These are phyloP conservation scores for Centruroides sculpturatus DNA, from an alignment of 1,140 invertebrate species.

Conservation along the genomic window DNA sequence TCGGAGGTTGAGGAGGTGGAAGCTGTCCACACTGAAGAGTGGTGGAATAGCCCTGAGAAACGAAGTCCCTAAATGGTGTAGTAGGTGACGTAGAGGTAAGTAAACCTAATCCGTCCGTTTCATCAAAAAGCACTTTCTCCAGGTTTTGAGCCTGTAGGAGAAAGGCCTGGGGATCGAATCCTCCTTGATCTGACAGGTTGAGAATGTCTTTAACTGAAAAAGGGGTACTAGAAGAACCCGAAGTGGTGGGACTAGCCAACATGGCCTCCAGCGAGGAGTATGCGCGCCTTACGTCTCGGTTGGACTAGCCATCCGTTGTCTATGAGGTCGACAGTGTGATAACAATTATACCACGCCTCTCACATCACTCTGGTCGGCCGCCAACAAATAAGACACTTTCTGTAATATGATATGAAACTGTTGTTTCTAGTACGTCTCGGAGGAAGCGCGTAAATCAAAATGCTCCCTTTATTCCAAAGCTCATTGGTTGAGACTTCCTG, in stretches of 20 bases:
- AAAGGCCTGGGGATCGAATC: slow-evolving; percentile 14
- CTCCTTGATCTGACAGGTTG: slow-evolving; percentile 23
- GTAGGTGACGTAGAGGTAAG: background rate
- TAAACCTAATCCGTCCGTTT: slow-evolving; percentile 6
- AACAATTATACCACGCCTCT: too few relatives aligned
- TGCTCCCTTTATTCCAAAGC: too few relatives aligned
- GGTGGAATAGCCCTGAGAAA: background rate
- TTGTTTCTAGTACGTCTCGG: too few relatives aligned
- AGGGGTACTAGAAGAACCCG: slow-evolving; percentile 30
- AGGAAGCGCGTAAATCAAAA: too few relatives aligned
- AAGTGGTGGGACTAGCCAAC: slow-evolving; percentile 23
- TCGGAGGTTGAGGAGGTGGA: background rate
- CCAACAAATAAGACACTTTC: too few relatives aligned
- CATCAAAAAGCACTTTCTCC: slow-evolving; percentile 18
- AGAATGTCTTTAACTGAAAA: slow-evolving; percentile 30
- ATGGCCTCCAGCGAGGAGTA: slow-evolving; percentile 4
- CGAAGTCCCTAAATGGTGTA: slow-evolving; percentile 2
- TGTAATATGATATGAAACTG: too few relatives aligned
- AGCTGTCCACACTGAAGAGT: background rate
- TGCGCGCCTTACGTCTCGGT: too few relatives aligned
- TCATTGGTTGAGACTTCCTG: too few relatives aligned
- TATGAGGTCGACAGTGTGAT: too few relatives aligned
- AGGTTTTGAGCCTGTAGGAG: slow-evolving; percentile 12
- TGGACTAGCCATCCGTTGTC: too few relatives aligned
- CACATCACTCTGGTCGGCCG: too few relatives aligned